A percentile compares a stretch with the other conserved stretches of the same genome.
Conservation (phyloP, 2,888 invertebrate genomes). For the Epistrophe grossulariae region DNA sequence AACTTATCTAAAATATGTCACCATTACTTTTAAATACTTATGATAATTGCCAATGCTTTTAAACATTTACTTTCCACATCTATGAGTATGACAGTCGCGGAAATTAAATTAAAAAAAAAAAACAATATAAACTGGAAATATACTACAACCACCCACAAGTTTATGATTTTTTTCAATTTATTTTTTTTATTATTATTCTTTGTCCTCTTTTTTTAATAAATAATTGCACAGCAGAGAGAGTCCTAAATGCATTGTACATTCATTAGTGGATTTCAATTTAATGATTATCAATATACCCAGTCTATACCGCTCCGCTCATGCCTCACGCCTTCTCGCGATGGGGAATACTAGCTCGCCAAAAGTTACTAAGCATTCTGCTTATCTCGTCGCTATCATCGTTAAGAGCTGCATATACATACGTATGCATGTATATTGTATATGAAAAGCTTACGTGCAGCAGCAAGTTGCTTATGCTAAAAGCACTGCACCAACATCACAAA, state of each 20-base stretch:
- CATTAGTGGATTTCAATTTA: conserved; percentile 71
- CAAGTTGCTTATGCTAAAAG: conserved; percentile 38
- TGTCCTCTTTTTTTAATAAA: conserved; percentile 39
- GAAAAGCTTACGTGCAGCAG: conserved; percentile 22
- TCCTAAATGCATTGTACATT: conserved; percentile 63
- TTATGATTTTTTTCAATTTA: conserved; percentile 34
- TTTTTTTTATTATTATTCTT: not conserved
- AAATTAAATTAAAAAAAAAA: conserved; percentile 40
- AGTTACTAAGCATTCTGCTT: conserved; percentile 52
- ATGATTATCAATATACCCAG: conserved; percentile 60
- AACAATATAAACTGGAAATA: conserved; percentile 42
- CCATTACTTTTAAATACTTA: conserved; percentile 28
- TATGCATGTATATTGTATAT: too few relatives aligned
- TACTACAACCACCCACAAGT: conserved; percentile 54
- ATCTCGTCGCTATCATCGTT: conserved; percentile 55
- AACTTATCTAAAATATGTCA: conserved; percentile 18
- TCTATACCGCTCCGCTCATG: conserved; percentile 16
- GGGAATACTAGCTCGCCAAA: conserved; percentile 17
- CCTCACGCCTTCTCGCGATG: conserved; percentile 8
- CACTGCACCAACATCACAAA: not conserved
- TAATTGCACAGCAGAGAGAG: conserved; percentile 48
- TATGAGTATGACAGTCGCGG: conserved; percentile 5
- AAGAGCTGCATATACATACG: conserved; percentile 4
- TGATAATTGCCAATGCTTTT: conserved; percentile 28
- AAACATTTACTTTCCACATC: conserved; percentile 23